Percentiles rank a stretch among this genome's conserved stretches.
phyloP scores from a whole-genome alignment of 2,113 vertebrate genomes.

The Channa argus region DNA sequence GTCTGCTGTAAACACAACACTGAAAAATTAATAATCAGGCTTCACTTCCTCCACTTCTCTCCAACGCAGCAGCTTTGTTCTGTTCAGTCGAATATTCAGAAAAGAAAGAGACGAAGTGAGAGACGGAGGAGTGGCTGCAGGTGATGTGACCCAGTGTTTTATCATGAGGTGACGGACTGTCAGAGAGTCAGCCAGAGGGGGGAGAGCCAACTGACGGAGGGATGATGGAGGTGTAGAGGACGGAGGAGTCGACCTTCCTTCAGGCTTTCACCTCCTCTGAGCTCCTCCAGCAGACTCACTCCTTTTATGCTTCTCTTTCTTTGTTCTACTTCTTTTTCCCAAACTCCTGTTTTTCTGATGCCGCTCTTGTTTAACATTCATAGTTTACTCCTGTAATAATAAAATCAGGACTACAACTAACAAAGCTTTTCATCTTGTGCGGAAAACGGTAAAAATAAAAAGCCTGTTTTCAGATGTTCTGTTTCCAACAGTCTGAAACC shows the following conservation, averaged over 20 bases:
- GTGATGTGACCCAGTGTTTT: constrained; percentile 39
- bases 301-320: neutral
- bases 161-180: neutral
- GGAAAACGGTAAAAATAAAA: too few relatives aligned
- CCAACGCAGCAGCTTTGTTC: too few relatives aligned
- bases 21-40: neutral
- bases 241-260: constrained; percentile 47
- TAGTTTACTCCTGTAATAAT: too few relatives aligned
- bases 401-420: too few relatives aligned
- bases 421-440: too few relatives aligned
- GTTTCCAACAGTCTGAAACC: too few relatives aligned
- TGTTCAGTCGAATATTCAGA: neutral
- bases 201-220: neutral
- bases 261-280: constrained; percentile 25
- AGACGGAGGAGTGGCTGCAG: constrained; percentile 8
- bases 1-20: neutral
- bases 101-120: neutral
- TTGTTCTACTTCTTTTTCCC: neutral
- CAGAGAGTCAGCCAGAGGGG: neutral
- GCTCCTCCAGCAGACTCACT: neutral
- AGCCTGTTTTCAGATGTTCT: too few relatives aligned
- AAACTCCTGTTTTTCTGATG: neutral
- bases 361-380: neutral
- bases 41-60: too few relatives aligned
- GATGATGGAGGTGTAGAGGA: constrained; percentile 18